Evolutionary conservation across 2,888 invertebrate genomes (phyloP).

Genomic region (Disparrhopalites patrizii): DNA sequence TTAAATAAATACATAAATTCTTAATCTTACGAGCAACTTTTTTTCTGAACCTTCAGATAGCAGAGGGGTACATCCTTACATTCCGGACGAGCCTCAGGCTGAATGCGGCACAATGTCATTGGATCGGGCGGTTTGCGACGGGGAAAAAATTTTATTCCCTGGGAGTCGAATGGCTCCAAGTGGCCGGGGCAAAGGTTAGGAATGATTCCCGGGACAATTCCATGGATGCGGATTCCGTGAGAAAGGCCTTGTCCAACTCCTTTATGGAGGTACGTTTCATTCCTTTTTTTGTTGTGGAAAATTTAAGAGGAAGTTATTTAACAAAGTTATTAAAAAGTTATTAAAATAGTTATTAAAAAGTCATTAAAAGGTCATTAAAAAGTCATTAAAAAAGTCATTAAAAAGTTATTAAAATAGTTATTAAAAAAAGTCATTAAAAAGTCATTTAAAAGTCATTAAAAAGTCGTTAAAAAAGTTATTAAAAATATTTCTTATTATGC

Average conservation of each 20-base stretch:
- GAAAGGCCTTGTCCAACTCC: not conserved
- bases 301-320: too few relatives aligned
- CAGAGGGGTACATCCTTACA: too few relatives aligned
- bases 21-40: too few relatives aligned
- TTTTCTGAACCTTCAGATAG: too few relatives aligned
- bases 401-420: not conserved
- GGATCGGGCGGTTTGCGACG: slow-evolving; percentile 9
- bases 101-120: not conserved
- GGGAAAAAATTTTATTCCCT: not conserved
- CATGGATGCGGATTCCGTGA: not conserved
- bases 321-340: not conserved
- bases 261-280: not conserved
- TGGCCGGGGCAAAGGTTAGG: not conserved
- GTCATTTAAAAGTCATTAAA: not conserved
- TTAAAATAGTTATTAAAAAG: not conserved
- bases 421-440: not conserved
- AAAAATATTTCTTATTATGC: not conserved
- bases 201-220: not conserved
- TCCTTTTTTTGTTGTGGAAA: too few relatives aligned
- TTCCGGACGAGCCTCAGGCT: too few relatives aligned
- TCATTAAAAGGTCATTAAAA: not conserved
- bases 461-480: too few relatives aligned
- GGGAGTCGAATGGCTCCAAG: slow-evolving; percentile 19
- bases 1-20: too few relatives aligned
- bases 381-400: not conserved